Evolutionary conservation across 64 coral and sea anemone species (phyloP).

Genomic region (Pocillopora damicornis): DNA sequence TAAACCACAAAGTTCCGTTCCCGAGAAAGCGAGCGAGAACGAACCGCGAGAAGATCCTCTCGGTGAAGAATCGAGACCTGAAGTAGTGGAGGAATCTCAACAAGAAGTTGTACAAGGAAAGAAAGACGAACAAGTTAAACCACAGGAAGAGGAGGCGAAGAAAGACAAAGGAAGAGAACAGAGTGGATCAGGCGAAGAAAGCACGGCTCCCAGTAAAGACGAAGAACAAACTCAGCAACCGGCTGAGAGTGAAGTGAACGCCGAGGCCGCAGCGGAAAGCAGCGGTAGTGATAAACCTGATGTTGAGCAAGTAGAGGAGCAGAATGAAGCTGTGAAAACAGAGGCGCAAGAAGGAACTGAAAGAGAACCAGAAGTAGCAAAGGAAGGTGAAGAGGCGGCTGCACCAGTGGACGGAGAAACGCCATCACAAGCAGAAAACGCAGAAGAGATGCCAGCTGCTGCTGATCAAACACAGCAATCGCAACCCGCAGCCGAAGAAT

Average conservation of each 20-base stretch:
- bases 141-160: not conserved
- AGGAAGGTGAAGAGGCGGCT: not conserved
- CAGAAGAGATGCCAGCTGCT: constrained; percentile 2
- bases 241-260: not conserved
- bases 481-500: constrained; percentile 21
- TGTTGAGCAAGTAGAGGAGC: not conserved
- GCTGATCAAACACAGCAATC: constrained; percentile 13
- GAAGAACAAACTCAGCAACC: not conserved
- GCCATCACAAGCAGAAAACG: constrained; percentile 10
- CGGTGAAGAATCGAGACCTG: constrained; percentile 44
- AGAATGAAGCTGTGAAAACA: not conserved
- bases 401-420: not conserved
- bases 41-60: constrained; percentile 63
- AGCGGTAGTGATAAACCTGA: not conserved
- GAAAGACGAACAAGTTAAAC: not conserved
- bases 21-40: constrained; percentile 1
- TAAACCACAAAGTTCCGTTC: not conserved
- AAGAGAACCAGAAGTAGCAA: constrained; percentile 1
- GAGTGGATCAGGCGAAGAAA: not conserved
- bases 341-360: not conserved
- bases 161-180: not conserved
- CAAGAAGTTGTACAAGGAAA: constrained; percentile 6
- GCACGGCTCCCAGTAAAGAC: not conserved
- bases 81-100: not conserved
- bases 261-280: not conserved